Evolutionary conservation across 2,113 vertebrate species (phyloP).

Genomic region (Neodontobutis hainanensis): DNA sequence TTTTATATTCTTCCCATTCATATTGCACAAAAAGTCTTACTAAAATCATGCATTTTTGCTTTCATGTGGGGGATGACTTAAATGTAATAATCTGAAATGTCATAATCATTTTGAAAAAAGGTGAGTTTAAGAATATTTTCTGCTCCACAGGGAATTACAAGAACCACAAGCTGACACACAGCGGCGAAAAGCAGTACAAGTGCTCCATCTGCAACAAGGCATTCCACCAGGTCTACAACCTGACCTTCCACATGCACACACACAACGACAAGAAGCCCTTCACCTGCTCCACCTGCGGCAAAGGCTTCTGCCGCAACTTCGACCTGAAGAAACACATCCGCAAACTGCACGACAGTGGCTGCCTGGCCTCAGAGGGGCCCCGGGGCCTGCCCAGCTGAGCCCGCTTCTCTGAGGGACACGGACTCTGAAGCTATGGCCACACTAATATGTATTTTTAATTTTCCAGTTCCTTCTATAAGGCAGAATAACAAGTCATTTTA

Average conservation of each 20-base stretch:
- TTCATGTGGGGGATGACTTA: too few relatives aligned
- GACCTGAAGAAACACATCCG: conserved; percentile 97
- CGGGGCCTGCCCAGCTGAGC: conserved; percentile 61
- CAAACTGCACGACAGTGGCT: conserved; percentile 91
- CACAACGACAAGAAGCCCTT: conserved; percentile 99
- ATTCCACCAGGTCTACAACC: conserved; percentile 98
- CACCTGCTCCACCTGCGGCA: conserved; percentile 96
- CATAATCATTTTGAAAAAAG: neutral
- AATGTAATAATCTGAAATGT: neutral
- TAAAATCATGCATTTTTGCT: too few relatives aligned
- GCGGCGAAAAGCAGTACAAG: conserved; percentile 99
- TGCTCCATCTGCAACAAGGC: conserved; percentile 99
- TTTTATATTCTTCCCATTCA: too few relatives aligned
- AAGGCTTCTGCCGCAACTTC: conserved; percentile 99
- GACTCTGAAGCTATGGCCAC: too few relatives aligned
- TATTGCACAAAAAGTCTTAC: too few relatives aligned
- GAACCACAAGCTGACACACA: conserved; percentile 99
- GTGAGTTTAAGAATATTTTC: neutral
- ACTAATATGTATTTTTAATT: too few relatives aligned
- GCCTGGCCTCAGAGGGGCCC: conserved; percentile 81
- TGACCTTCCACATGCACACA: conserved; percentile 99
- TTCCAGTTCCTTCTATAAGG: too few relatives aligned
- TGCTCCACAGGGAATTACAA: conserved; percentile 92
- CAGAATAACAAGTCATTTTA: too few relatives aligned
- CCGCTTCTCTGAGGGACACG: too few relatives aligned